Conservation (phyloP, 2,888 invertebrate genomes). For the Papilio elwesi region DNA sequence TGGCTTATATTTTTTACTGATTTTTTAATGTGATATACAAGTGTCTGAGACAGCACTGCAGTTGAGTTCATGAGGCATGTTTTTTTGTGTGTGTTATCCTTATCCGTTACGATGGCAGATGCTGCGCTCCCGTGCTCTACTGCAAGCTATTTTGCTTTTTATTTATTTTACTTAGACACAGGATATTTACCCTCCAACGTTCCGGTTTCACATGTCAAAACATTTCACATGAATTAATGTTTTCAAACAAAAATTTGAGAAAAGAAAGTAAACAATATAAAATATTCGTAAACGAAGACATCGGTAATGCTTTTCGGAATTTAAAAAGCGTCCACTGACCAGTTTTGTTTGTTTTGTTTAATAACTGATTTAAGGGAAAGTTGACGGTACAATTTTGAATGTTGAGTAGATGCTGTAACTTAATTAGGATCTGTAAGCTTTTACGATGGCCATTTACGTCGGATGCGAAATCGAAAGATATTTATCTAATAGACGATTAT, state of each 20-base stretch:
- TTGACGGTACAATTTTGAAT: not conserved
- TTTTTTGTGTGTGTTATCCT: not conserved
- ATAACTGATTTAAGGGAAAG: constrained; percentile 32
- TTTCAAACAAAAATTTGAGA: constrained; percentile 20
- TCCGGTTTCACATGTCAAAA: constrained; percentile 25
- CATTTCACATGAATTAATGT: not conserved
- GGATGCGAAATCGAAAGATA: constrained; percentile 38
- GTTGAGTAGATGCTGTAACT: not conserved
- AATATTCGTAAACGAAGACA: constrained; percentile 2
- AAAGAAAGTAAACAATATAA: constrained; percentile 26
- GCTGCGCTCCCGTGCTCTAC: not conserved
- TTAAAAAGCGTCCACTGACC: constrained; percentile 8
- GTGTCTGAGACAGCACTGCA: no score
- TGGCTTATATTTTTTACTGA: not conserved
- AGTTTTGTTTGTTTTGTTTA: constrained; percentile 30
- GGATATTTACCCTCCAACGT: constrained; percentile 22
- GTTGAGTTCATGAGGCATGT: not conserved
- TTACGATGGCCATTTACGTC: constrained; percentile 26
- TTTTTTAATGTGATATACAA: not conserved
- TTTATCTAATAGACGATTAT: constrained; percentile 50
- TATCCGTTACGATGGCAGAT: constrained; percentile 4
- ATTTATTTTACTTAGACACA: constrained; percentile 9
- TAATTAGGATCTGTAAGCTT: constrained; percentile 1
- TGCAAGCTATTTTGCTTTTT: constrained; percentile 9
- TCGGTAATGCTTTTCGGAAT: constrained; percentile 10